Evolutionary conservation across 2,888 invertebrate species (phyloP), one percentile per base, ranked within the genome.

Genomic region (Patella ulyssiponensis): DNA sequence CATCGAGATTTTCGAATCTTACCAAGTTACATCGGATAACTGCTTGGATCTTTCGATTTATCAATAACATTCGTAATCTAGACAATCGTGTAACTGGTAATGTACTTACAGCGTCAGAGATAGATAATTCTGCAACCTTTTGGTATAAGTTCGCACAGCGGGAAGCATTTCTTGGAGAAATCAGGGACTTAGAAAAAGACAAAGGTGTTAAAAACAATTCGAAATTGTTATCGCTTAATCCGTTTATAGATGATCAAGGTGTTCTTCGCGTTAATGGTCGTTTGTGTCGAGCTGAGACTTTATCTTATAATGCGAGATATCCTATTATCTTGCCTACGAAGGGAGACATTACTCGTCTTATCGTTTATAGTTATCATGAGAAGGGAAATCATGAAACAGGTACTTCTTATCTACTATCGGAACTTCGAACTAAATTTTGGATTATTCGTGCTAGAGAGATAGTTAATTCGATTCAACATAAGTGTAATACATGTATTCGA

Each of bases 311-410:
- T 11, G 75, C 70, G 2, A 17, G 69, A 73, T 77, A 33, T 71
- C 81, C 81, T 15, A 77, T 80, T 11, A 80, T 82, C n/a, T 58
- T 82, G 23, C 79, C 79, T 11, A 44, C 80, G n/a, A 77, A 71
- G 20, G 53, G 58, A 56, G 70, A 54, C 52, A 44, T 81, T 4
- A 81, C 81, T 56, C 74, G 76, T 52, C 74, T 81, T 5, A 64
- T 81, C 15, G 56, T 81, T 11, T 72, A 33, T 17, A 20, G 73
- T 44, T 33, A 77, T 70, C 81, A 81, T 69, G 74, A 71, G 14
- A 15, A 74, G 44, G 76, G 75, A 23, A 54, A 72, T 52, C 79
- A 78, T 54, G 53, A 58, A 14, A 69, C 33, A 12, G 80, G 81
- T 17, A 76, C 76, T 12, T 78, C 81, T 54, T 78, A 78, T 20